Conservation (phyloP, 2,797 vertebrate genomes). For the Brotula barbata region DNA sequence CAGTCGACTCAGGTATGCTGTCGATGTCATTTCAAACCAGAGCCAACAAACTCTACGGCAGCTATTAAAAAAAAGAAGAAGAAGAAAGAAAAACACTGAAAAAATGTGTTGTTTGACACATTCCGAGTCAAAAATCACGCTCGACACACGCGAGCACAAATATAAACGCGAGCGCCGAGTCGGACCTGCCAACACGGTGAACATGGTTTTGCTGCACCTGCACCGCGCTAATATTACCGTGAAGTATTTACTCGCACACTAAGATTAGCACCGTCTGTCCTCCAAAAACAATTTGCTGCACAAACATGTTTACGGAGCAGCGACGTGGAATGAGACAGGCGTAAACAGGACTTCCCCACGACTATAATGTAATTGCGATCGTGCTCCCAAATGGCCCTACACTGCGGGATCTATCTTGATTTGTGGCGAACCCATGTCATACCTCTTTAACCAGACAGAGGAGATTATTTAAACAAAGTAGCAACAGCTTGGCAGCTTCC, state of each 20-base stretch:
- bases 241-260: conserved; percentile 41
- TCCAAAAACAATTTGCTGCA: conserved; percentile 61
- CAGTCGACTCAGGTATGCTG: conserved; percentile 33
- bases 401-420: conserved; percentile 56
- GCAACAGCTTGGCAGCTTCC: conserved; percentile 32
- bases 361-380: conserved; percentile 38
- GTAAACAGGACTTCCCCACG: conserved; percentile 53
- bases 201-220: conserved; percentile 53
- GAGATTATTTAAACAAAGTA: conserved; percentile 41
- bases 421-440: conserved; percentile 46
- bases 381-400: conserved; percentile 25
- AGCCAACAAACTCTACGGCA: conserved; percentile 13
- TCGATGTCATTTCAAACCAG: conserved; percentile 7
- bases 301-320: conserved; percentile 57
- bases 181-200: neutral
- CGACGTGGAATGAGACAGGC: conserved; percentile 33
- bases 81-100: neutral
- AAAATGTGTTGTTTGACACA: conserved; percentile 36
- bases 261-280: conserved; percentile 47
- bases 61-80: conserved; percentile 4
- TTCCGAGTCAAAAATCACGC: conserved; percentile 18
- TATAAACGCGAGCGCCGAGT: neutral
- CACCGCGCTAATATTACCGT: conserved; percentile 35
- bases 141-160: conserved; percentile 5
- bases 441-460: conserved; percentile 27